phyloP scores from a whole-genome alignment of 1,140 invertebrate genomes.

The Megathymus violae region DNA sequence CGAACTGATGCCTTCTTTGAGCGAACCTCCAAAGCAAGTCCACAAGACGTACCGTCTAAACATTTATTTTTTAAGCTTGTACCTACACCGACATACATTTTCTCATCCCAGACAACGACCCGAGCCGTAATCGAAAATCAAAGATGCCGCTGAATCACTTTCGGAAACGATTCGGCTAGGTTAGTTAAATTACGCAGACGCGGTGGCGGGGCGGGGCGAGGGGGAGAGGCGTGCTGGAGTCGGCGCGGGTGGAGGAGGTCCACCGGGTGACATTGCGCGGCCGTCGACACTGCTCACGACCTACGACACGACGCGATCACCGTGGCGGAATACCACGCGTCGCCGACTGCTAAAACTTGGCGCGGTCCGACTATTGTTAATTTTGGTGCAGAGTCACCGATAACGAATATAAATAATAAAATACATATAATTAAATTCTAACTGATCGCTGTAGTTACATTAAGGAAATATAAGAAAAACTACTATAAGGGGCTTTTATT shows the following conservation, averaged over 20 bases:
- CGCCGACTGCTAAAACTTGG: neutral
- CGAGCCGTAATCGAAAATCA: slow-evolving; percentile 36
- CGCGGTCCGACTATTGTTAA: neutral
- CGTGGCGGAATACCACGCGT: slow-evolving; percentile 38
- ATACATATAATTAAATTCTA: too few relatives aligned
- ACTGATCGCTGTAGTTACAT: too few relatives aligned
- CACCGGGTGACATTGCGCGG: slow-evolving; percentile 77
- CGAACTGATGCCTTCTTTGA: too few relatives aligned
- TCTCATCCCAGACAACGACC: neutral
- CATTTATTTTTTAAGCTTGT: too few relatives aligned
- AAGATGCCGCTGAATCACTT: slow-evolving; percentile 47
- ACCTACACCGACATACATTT: neutral
- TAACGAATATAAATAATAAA: too few relatives aligned
- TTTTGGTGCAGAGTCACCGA: too few relatives aligned
- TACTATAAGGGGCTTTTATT: too few relatives aligned
- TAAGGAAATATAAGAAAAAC: too few relatives aligned
- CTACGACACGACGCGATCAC: slow-evolving; percentile 63
- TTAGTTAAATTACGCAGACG: slow-evolving; percentile 37
- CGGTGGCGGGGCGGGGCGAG: slow-evolving; percentile 25
- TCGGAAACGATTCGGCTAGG: slow-evolving; percentile 63
- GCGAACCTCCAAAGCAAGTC: too few relatives aligned
- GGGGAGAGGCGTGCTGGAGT: too few relatives aligned
- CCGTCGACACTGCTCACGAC: slow-evolving; percentile 71
- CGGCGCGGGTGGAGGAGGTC: slow-evolving; percentile 31
- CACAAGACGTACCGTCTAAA: too few relatives aligned